phyloP scores from a whole-genome alignment of 1,140 invertebrate genomes.

The Atta cephalotes region DNA sequence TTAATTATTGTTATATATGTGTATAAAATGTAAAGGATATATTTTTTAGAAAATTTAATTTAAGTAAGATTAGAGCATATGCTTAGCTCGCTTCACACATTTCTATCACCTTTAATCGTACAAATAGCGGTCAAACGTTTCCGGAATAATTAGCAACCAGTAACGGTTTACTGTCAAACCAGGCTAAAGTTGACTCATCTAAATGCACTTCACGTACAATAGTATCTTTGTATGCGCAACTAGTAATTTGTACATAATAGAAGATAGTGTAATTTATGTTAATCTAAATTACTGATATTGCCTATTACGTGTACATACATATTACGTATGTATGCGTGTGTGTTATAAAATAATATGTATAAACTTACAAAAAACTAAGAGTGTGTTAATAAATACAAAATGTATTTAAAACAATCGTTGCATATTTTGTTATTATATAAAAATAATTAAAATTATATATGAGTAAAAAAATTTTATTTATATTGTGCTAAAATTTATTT shows the following conservation, averaged over 20 bases:
- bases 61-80: neutral
- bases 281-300: neutral
- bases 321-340: neutral
- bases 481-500: neutral
- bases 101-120: conserved; percentile 56
- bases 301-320: neutral
- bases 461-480: neutral
- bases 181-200: conserved; percentile 53
- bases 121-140: conserved; percentile 74
- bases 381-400: conserved; percentile 2
- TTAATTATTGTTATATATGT: neutral
- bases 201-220: neutral
- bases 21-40: neutral
- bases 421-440: neutral
- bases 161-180: conserved; percentile 79
- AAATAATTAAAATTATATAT: conserved; percentile 29
- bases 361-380: neutral
- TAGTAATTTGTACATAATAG: conserved; percentile 42
- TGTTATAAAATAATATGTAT: neutral
- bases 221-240: conserved; percentile 7
- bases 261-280: conserved; percentile 17
- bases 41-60: conserved; percentile 16
- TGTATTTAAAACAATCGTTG: neutral
- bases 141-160: conserved; percentile 75
- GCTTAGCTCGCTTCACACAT: conserved; percentile 35